phyloP scores from a whole-genome alignment of 2,113 vertebrate genomes.

The Sturnira hondurensis region DNA sequence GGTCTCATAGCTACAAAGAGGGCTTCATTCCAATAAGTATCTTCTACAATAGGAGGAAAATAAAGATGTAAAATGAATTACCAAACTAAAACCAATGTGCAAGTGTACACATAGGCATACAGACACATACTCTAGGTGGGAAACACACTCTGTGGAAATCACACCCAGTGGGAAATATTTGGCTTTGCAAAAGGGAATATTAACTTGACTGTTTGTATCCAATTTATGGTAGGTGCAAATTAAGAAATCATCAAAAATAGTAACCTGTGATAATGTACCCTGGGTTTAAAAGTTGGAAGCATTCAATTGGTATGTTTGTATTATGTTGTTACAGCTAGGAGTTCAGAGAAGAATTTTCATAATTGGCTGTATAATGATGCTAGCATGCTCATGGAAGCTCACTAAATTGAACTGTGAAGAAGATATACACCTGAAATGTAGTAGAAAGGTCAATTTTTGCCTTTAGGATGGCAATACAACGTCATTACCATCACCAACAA shows the following conservation, averaged over 20 bases:
- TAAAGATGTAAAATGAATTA: conserved; percentile 19
- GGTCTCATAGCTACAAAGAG: conserved; percentile 64
- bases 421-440: neutral
- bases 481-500: neutral
- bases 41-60: conserved; percentile 56
- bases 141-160: neutral
- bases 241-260: neutral
- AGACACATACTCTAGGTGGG: neutral
- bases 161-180: neutral
- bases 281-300: neutral
- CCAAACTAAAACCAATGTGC: conserved; percentile 38
- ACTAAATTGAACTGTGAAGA: neutral
- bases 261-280: neutral
- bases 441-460: neutral
- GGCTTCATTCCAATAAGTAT: conserved; percentile 64
- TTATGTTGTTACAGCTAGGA: neutral
- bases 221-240: neutral
- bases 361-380: neutral
- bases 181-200: neutral
- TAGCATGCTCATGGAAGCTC: neutral
- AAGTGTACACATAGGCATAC: neutral
- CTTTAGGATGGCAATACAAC: neutral
- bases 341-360: neutral
- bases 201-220: neutral
- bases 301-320: neutral